Percentiles rank a stretch among this genome's conserved stretches.
These are phyloP conservation scores for Dryobotodes eremita DNA, from an alignment of 2,888 invertebrate genomes.

Conservation along the genomic window DNA sequence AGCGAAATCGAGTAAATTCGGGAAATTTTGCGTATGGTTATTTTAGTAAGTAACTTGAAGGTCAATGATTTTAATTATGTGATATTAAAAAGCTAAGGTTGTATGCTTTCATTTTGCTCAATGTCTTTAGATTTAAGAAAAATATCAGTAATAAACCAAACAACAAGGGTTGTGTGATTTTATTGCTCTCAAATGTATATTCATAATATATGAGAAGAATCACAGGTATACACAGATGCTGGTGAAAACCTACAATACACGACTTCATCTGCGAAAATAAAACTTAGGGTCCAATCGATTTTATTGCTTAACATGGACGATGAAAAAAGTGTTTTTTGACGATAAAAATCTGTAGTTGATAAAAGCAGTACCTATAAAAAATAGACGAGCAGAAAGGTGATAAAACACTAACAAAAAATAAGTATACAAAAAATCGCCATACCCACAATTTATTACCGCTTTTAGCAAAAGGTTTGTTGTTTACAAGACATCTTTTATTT, in stretches of 20 bases:
- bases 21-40: no score
- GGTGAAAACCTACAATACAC: background rate
- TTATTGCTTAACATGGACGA: slow-evolving; percentile 51
- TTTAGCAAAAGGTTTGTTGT: slow-evolving; percentile 89
- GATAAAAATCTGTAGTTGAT: slow-evolving; percentile 71
- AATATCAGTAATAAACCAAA: no score
- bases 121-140: no score
- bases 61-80: no score
- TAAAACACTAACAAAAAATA: slow-evolving; percentile 70
- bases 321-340: slow-evolving; percentile 48
- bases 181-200: background rate
- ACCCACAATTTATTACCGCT: slow-evolving; percentile 85
- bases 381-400: slow-evolving; percentile 76
- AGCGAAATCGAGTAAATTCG: no score
- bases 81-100: no score
- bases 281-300: slow-evolving; percentile 17
- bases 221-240: no score
- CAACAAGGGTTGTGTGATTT: no score
- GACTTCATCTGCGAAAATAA: no score
- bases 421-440: slow-evolving; percentile 70
- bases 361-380: slow-evolving; percentile 71
- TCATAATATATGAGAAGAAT: background rate
- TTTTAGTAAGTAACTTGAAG: no score
- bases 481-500: slow-evolving; percentile 89
- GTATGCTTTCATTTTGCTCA: no score